These are phyloP conservation scores for Neelides sp. DNA, from an alignment of 1,140 invertebrate genomes.

Conservation along the genomic window DNA sequence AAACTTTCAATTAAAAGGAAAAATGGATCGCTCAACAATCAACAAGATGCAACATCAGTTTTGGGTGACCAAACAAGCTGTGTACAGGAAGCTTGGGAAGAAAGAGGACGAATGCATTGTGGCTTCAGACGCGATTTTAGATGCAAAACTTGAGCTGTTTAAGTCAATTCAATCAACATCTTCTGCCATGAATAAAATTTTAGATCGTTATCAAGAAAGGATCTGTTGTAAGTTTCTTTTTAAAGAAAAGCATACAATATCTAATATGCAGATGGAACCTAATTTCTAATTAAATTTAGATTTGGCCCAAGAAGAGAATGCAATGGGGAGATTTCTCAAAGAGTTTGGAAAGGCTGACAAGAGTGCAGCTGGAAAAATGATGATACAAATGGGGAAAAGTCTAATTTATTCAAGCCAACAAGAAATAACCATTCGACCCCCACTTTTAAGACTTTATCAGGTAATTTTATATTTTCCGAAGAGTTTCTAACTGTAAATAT, in stretches of 20 bases:
- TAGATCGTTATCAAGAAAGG: constrained; percentile 88
- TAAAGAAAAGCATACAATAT: no score
- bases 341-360: constrained; percentile 83
- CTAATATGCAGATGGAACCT: no score
- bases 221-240: constrained; percentile 61
- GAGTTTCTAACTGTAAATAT: no score
- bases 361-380: constrained; percentile 79
- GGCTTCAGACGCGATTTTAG: constrained; percentile 88
- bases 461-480: constrained; percentile 25
- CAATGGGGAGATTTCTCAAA: constrained; percentile 86
- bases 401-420: constrained; percentile 92
- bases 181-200: constrained; percentile 69
- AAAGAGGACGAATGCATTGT: constrained; percentile 97
- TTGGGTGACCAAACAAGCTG: constrained; percentile 94
- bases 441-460: constrained; percentile 78
- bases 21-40: constrained; percentile 41
- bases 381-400: constrained; percentile 84
- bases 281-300: no score
- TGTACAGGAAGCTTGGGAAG: constrained; percentile 84
- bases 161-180: constrained; percentile 88
- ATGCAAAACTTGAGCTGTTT: constrained; percentile 94
- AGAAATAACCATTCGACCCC: constrained; percentile 67
- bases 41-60: constrained; percentile 88
- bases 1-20: no score
- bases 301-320: constrained; percentile 88